A percentile compares a stretch with the other conserved stretches of the same genome.
Conservation (phyloP, 2,797 vertebrate species). For the Eremophila alpestris region DNA sequence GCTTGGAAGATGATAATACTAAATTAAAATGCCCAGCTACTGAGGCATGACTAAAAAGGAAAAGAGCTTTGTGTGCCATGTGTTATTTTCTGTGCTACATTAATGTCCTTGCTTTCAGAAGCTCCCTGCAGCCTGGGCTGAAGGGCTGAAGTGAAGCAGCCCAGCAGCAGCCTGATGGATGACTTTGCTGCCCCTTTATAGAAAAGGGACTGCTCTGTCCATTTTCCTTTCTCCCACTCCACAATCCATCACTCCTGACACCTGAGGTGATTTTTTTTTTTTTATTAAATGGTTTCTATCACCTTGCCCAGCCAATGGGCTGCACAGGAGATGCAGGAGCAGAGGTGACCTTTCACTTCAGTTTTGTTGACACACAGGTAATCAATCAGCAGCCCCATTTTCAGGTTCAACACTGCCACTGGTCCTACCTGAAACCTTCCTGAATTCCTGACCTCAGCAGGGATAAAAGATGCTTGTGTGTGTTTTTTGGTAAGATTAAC, state of each 20-base stretch:
- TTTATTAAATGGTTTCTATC: not conserved
- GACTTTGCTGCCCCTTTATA: constrained; percentile 21
- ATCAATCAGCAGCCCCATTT: not conserved
- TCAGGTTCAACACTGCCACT: not conserved
- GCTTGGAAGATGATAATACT: not conserved
- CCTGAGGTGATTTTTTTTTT: constrained; percentile 8
- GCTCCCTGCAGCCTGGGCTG: not conserved
- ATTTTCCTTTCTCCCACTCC: not conserved
- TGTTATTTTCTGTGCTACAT: not conserved
- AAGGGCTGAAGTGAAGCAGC: not conserved
- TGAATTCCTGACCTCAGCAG: not conserved
- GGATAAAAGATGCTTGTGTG: not conserved
- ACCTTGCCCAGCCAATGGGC: constrained; percentile 24
- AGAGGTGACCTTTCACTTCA: constrained; percentile 36
- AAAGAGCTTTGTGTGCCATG: not conserved
- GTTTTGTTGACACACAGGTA: not conserved
- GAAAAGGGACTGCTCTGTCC: constrained; percentile 5
- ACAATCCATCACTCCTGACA: constrained; percentile 61
- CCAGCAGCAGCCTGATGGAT: constrained; percentile 51
- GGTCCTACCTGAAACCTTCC: not conserved
- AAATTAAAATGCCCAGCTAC: not conserved
- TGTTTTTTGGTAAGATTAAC: not conserved
- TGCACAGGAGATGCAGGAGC: not conserved
- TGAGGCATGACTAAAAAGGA: not conserved
- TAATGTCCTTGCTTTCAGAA: not conserved